Percentiles rank a stretch among this genome's conserved stretches.
Conservation (phyloP, 2,797 vertebrate genomes). For the Hippopotamyrus pictus region DNA sequence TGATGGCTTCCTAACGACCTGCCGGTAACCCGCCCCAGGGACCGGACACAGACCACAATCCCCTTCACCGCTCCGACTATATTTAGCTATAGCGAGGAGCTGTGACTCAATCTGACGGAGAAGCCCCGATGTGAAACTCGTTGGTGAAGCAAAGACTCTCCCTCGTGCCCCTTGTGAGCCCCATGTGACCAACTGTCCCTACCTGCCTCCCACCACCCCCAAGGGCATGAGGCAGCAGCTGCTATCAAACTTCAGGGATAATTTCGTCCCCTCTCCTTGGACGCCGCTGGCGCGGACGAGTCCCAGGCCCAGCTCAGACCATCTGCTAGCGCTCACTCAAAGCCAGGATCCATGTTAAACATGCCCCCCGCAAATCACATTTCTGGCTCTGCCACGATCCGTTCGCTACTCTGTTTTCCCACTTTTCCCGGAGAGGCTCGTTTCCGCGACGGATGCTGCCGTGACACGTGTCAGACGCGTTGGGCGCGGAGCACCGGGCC, state of each 20-base stretch:
- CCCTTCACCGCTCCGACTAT: conserved; percentile 31
- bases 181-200: neutral
- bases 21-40: neutral
- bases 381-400: neutral
- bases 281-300: conserved; percentile 34
- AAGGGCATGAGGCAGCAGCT: conserved; percentile 8
- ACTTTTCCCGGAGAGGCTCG: neutral
- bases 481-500: neutral
- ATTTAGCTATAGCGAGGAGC: conserved; percentile 1
- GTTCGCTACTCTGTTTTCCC: neutral
- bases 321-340: conserved; percentile 19
- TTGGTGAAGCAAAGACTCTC: neutral
- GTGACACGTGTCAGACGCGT: neutral
- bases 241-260: conserved; percentile 13
- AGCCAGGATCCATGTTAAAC: conserved; percentile 18
- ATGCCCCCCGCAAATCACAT: conserved; percentile 14
- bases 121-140: conserved; percentile 35
- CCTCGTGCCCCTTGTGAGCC: neutral
- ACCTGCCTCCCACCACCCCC: conserved; percentile 45
- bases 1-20: neutral
- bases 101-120: conserved; percentile 35
- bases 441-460: neutral
- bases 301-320: conserved; percentile 32
- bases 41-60: neutral
- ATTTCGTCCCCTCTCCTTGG: neutral